phyloP scores from a whole-genome alignment of 2,888 invertebrate species.

The Pammene aurita region DNA sequence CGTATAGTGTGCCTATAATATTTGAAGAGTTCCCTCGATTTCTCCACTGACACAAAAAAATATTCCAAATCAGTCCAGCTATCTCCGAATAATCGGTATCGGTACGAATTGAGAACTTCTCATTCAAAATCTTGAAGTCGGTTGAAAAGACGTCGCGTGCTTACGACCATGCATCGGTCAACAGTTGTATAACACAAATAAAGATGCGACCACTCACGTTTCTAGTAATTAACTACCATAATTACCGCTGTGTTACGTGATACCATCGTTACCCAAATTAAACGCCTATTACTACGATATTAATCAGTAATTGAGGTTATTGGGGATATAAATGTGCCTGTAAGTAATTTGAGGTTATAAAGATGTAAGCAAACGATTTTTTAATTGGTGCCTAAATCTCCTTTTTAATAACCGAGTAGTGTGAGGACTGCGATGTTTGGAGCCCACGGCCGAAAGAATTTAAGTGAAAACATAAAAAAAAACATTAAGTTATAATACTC shows the following conservation, averaged over 20 bases:
- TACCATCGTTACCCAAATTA: conserved; percentile 23
- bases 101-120: no score
- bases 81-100: no score
- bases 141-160: neutral
- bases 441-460: neutral
- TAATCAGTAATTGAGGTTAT: conserved; percentile 24
- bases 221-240: conserved; percentile 26
- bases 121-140: no score
- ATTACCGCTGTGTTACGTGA: conserved; percentile 23
- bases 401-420: neutral
- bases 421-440: neutral
- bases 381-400: neutral
- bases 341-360: conserved; percentile 13
- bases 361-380: neutral
- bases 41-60: no score
- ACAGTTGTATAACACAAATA: conserved; percentile 24
- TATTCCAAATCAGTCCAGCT: no score
- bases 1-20: no score
- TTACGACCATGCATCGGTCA: neutral
- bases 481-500: no score
- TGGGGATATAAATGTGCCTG: neutral
- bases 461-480: no score
- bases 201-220: conserved; percentile 13
- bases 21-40: no score
- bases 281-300: conserved; percentile 23